Percentiles rank a stretch among this genome's conserved stretches.
Conservation (phyloP, 1,140 invertebrate genomes). For the Zaprionus camerounensis region DNA sequence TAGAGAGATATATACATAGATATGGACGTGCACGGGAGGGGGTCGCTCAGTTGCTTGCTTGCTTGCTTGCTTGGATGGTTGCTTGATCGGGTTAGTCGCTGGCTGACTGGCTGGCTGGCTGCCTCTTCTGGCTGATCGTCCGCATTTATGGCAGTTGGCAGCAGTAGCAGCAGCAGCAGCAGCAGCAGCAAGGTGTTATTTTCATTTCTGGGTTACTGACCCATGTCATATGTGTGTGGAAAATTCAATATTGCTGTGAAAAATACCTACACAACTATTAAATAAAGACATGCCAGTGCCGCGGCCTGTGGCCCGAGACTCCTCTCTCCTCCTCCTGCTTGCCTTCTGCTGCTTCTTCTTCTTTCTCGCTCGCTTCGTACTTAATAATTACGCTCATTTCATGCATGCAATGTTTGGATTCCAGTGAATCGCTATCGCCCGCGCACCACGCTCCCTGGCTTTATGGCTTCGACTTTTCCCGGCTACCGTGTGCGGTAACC, state of each 20-base stretch:
- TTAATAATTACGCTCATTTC: slow-evolving; percentile 82
- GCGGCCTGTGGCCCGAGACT: slow-evolving; percentile 7
- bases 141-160: slow-evolving; percentile 79
- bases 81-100: slow-evolving; percentile 52
- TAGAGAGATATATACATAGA: slow-evolving; percentile 65
- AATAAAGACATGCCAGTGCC: slow-evolving; percentile 68
- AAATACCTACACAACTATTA: slow-evolving; percentile 82
- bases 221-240: slow-evolving; percentile 81
- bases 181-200: slow-evolving; percentile 73
- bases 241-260: slow-evolving; percentile 83
- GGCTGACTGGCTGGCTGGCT: slow-evolving; percentile 21
- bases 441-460: slow-evolving; percentile 39
- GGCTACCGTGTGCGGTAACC: slow-evolving; percentile 54
- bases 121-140: slow-evolving; percentile 47
- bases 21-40: slow-evolving; percentile 66
- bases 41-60: slow-evolving; percentile 47
- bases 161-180: slow-evolving; percentile 19
- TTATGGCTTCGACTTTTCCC: slow-evolving; percentile 1
- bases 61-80: slow-evolving; percentile 24
- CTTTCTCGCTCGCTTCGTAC: slow-evolving; percentile 47
- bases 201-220: slow-evolving; percentile 82
- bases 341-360: not conserved
- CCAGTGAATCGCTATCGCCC: slow-evolving; percentile 63
- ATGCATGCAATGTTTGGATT: slow-evolving; percentile 81
- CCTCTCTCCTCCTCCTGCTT: slow-evolving; percentile 1